Base-by-base conservation (phyloP, 2,113 vertebrate species). In the Hippopotamus amphibius region DNA sequence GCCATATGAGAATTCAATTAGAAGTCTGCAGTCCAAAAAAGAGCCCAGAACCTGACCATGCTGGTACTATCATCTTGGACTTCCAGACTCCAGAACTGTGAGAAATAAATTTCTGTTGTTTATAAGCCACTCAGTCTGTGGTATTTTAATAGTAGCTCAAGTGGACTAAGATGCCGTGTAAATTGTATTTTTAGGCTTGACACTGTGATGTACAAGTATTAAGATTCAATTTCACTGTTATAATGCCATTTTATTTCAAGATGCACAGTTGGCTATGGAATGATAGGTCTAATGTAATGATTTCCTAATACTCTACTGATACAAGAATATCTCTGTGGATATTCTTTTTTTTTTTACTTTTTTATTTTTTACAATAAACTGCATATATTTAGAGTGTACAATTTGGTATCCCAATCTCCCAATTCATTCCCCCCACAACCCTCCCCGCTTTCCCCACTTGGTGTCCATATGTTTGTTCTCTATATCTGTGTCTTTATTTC, bases 181-280 rank as follows among this genome's bases (percentile, higher is more conserved):
- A 57, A 9, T 77, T 84, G 28, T 93, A 43, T 77, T 84, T 74
- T 76, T 61, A 66, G 61, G 11, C 33, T 86, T 86, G 46, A 96
- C 37, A 63, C 30, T 53, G 26, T 80, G 15, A 71, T 65, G 17
- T 63, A 55, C 63, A 85, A 43, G 85, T 90, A 65, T 7, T 95
- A 41, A 92, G 50, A 57, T 92, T 87, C 74, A 95, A 33, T 46
- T 92, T 87, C 66, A 33, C 33, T 96, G 4, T 74, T 76, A 7
- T 41, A 85, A 85, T 94, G 57, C 30, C 37, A 41, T 79, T 81
- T 74, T 77, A 65, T 72, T 61, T 93, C 53, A 80, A 69, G 63
- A 80, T 87, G 19, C 13, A 79, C 63, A 66, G 53, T 86, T 86
- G 43, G 43, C 53, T 89, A 16, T 71, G 43, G 72, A 79, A 59